A percentile compares a stretch with the other conserved stretches of the same genome.
These are phyloP conservation scores for Lucilia cuprina DNA, from an alignment of 1,140 invertebrate genomes.

Conservation along the genomic window DNA sequence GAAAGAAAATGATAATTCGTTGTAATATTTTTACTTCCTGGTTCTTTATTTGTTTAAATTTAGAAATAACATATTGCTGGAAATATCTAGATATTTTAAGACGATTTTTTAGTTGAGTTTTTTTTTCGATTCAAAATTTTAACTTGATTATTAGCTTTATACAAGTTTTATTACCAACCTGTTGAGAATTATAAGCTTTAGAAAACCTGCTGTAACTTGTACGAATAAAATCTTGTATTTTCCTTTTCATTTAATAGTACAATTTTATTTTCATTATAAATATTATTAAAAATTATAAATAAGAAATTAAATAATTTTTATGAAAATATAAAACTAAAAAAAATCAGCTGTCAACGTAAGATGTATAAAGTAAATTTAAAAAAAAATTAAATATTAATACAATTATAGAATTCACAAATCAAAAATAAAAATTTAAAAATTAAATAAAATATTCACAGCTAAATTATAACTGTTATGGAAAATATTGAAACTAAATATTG, in stretches of 20 bases:
- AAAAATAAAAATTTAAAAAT: neutral
- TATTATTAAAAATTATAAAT: neutral
- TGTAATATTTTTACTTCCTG: too few species aligned
- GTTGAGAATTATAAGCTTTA: neutral
- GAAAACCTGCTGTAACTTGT: neutral
- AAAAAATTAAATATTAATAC: neutral
- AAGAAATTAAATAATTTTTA: neutral
- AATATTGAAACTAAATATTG: too few species aligned
- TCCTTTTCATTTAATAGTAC: neutral
- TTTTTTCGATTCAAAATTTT: too few species aligned
- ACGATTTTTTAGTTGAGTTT: too few species aligned
- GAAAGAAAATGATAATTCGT: too few species aligned
- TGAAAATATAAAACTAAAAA: constrained; percentile 1
- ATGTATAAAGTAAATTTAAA: neutral
- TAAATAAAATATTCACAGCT: too few species aligned
- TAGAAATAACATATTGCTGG: too few species aligned
- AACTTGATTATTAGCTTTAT: too few species aligned
- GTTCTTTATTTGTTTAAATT: too few species aligned
- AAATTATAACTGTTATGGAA: too few species aligned
- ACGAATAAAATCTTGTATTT: neutral
- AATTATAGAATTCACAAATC: neutral
- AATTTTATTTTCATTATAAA: neutral
- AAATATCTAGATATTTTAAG: too few species aligned
- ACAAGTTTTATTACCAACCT: neutral
- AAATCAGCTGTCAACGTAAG: neutral